Conservation (phyloP, 2,888 invertebrate genomes). For the Argyra leucocephala region DNA sequence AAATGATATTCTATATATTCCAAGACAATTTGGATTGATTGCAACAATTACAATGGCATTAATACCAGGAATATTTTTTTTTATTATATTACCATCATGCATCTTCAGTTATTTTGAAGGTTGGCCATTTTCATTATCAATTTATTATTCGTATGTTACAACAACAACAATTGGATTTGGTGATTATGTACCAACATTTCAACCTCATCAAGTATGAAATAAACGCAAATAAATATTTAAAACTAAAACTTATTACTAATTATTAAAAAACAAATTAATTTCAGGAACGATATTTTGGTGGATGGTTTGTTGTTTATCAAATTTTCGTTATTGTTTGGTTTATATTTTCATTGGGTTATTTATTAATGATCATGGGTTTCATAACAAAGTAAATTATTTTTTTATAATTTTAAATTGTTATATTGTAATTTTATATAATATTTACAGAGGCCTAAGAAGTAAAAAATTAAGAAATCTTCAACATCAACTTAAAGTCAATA, state of each 20-base stretch:
- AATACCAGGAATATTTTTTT: constrained; percentile 80
- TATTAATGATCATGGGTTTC: constrained; percentile 81
- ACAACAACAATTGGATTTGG: constrained; percentile 86
- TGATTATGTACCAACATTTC: constrained; percentile 70
- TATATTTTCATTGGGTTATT: constrained; percentile 81
- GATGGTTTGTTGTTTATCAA: constrained; percentile 63
- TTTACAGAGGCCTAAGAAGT: constrained; percentile 48
- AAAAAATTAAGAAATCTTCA: constrained; percentile 65
- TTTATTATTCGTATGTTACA: constrained; percentile 82
- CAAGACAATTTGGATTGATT: constrained; percentile 60
- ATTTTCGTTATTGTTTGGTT: constrained; percentile 79
- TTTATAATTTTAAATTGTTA: constrained; percentile 1
- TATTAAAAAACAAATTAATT: no score
- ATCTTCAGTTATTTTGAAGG: constrained; percentile 75
- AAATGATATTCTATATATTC: constrained; percentile 53
- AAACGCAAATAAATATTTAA: neutral
- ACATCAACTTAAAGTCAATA: constrained; percentile 64
- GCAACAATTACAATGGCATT: constrained; percentile 74
- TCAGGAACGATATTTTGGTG: constrained; percentile 45
- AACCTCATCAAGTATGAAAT: constrained; percentile 34
- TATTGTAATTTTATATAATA: constrained; percentile 14
- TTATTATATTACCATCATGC: constrained; percentile 76
- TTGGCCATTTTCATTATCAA: constrained; percentile 74
- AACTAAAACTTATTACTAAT: neutral
- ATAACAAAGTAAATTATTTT: constrained; percentile 52